phyloP scores from a whole-genome alignment of 92 coral and sea anemone species.

The Parazoanthus darwini region DNA sequence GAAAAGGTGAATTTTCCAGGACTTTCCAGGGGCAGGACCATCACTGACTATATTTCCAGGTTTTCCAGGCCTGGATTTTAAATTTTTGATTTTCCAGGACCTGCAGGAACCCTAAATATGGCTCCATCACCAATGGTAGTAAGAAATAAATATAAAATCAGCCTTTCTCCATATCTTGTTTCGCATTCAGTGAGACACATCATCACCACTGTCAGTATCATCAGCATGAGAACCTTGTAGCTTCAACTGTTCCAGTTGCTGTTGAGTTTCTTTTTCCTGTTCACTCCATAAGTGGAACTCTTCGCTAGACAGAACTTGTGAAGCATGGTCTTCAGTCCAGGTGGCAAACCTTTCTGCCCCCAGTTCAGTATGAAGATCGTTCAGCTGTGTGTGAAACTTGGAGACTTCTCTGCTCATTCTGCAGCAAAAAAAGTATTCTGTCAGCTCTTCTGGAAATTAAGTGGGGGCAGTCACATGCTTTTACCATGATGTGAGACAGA shows the following conservation, averaged over 20 bases:
- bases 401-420: conserved; percentile 87
- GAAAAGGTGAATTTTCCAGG: too few species aligned
- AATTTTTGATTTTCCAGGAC: too few species aligned
- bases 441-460: background rate
- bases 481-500: too few species aligned
- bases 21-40: too few species aligned
- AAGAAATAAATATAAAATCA: too few species aligned
- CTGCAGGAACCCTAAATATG: too few species aligned
- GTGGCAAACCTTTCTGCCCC: conserved; percentile 76
- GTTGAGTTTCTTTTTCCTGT: conserved; percentile 62
- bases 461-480: too few species aligned
- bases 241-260: conserved; percentile 49
- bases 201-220: conserved; percentile 59
- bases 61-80: too few species aligned
- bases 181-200: conserved; percentile 53
- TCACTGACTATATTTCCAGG: too few species aligned
- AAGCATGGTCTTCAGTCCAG: conserved; percentile 88
- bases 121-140: too few species aligned
- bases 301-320: conserved; percentile 70
- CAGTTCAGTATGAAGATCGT: conserved; percentile 78
- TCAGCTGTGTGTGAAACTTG: conserved; percentile 64
- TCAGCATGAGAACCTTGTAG: conserved; percentile 34
- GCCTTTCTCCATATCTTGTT: background rate
- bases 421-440: background rate
- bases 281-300: conserved; percentile 69